Conservation (phyloP, 2,888 invertebrate species). For the Venusia cambrica region DNA sequence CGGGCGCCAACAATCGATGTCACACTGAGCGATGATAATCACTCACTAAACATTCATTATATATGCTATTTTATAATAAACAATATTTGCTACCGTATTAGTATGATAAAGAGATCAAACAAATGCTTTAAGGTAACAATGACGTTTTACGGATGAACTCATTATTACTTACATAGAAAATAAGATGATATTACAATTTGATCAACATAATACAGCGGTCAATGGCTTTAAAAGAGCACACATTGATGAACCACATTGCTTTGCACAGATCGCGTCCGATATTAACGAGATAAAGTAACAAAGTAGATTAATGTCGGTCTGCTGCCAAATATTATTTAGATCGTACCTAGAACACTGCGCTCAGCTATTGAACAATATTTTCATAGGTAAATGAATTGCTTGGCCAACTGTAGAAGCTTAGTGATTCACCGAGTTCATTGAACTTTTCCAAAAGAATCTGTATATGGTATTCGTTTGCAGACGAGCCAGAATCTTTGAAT, state of each 20-base stretch:
- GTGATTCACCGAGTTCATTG: conserved; percentile 58
- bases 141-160: no score
- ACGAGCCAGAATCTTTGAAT: conserved; percentile 44
- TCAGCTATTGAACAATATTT: conserved; percentile 20
- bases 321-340: conserved; percentile 30
- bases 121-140: no score
- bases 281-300: conserved; percentile 33
- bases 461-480: conserved; percentile 47
- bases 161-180: no score
- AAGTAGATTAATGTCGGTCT: conserved; percentile 31
- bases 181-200: no score
- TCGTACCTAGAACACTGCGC: conserved; percentile 22
- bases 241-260: conserved; percentile 35
- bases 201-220: conserved; percentile 28
- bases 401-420: conserved; percentile 39
- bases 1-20: conserved; percentile 57
- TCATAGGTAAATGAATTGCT: conserved; percentile 38
- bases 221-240: conserved; percentile 36
- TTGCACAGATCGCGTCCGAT: conserved; percentile 31
- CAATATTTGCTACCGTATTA: conserved; percentile 14
- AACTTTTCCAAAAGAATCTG: conserved; percentile 52
- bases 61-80: conserved; percentile 26
- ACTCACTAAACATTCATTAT: conserved; percentile 31
- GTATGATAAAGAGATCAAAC: conserved; percentile 23
- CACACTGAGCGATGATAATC: conserved; percentile 40